Evolutionary conservation across 2,113 vertebrate genomes (phyloP), one percentile per base, ranked within the genome.

Genomic region (Spheniscus mendiculus): DNA sequence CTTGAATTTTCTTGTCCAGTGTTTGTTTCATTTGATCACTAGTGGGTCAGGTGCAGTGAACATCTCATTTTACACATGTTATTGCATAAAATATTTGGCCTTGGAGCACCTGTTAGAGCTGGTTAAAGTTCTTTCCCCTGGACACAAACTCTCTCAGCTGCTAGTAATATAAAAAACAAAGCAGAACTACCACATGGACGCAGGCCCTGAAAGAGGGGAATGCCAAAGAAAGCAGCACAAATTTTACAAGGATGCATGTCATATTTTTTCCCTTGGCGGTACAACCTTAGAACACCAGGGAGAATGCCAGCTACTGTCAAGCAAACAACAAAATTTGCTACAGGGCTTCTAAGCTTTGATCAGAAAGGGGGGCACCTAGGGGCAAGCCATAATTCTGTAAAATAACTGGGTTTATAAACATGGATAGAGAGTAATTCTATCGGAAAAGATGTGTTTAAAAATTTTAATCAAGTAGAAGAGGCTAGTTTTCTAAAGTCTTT

Each of bases 121-220:
- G 42, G 18, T 92, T 62, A 53, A 70, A 83, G 63, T 66, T 65
- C 45, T 90, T 89, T 72, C 26, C 82, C 82, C 84, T 96, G 96
- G 93, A 95, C 67, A 95, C 42, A 89, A 30, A 81, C 77, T 96
- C 49, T 72, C 47, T 91, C 97, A 98, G 95, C 96, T 97, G 98
- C 65, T 63, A 49, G 58, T 90, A 97, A 97, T 97, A 97, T 74
- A 95, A 94, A 92, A 98, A 97, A 98, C 96, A 97, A 97, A 98
- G 96, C 69, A 94, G 74, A 97, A 97, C 90, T 93, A 80, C 97
- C 91, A 95, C 84, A 90, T 92, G 91, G 92, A 98, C 17, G 2
- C 34, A 56, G 89, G 47, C 87, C 86, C 91, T 86, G 55, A 32
- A 66, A 89, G 72, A 84, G 27, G 30, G 55, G 42, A 78, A 91